Evolutionary conservation across 2,888 invertebrate genomes (phyloP).

Genomic region (Callimorpha dominula): DNA sequence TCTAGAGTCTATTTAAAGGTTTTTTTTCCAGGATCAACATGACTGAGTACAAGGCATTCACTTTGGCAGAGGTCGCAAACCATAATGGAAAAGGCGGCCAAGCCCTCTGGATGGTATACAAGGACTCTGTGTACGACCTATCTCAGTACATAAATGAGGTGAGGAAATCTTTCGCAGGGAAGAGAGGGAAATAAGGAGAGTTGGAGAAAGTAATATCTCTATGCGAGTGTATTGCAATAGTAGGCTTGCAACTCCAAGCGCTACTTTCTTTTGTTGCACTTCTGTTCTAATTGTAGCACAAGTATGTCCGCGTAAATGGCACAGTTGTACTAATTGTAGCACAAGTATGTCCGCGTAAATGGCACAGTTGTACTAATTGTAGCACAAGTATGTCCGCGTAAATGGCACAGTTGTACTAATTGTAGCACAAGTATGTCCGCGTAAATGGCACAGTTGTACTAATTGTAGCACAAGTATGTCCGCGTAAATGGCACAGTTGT

Average conservation of each 20-base stretch:
- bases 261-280: background rate
- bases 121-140: constrained; percentile 90
- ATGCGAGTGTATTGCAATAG: no score
- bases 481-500: no score
- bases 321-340: no score
- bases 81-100: constrained; percentile 86
- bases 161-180: constrained; percentile 27
- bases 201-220: background rate
- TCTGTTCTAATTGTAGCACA: background rate
- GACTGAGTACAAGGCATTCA: constrained; percentile 67
- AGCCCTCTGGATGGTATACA: constrained; percentile 88
- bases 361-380: background rate
- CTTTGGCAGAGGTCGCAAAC: constrained; percentile 85
- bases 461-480: background rate
- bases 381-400: no score
- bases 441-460: background rate
- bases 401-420: background rate
- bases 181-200: background rate
- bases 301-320: no score
- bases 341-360: no score
- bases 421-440: background rate
- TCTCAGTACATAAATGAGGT: constrained; percentile 88
- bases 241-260: background rate
- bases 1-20: no score
- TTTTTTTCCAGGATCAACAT: constrained; percentile 43